Conservation (phyloP, 2,797 vertebrate genomes). For the Muraenolepis orangiensis region DNA sequence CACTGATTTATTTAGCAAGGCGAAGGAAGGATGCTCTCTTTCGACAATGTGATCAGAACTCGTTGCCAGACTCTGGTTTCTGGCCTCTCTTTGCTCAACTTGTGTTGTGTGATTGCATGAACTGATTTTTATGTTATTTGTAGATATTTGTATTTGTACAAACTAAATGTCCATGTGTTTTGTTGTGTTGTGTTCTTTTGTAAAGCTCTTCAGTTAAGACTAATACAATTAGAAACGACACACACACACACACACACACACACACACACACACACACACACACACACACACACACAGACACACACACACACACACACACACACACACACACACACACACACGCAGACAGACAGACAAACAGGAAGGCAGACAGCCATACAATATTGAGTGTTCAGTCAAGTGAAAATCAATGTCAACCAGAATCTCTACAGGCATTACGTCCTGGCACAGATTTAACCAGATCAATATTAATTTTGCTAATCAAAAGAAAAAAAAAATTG, state of each 20-base stretch:
- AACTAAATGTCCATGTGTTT: neutral
- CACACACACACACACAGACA: slow-evolving; percentile 1
- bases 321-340: neutral
- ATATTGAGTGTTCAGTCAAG: neutral
- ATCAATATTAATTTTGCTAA: neutral
- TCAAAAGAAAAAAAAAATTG: neutral
- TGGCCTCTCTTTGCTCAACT: neutral
- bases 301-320: neutral
- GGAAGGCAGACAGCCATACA: slow-evolving; percentile 4
- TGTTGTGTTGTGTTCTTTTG: neutral
- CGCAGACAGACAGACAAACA: neutral
- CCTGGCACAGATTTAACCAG: neutral
- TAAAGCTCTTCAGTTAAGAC: neutral
- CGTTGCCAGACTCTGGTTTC: slow-evolving; percentile 2
- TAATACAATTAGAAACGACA: neutral
- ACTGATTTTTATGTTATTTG: too few relatives aligned
- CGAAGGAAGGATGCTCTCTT: slow-evolving; percentile 62
- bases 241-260: neutral
- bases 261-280: neutral
- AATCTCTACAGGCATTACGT: neutral
- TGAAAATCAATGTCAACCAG: neutral
- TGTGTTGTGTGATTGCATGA: neutral
- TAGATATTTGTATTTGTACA: too few relatives aligned
- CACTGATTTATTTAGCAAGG: slow-evolving; percentile 63
- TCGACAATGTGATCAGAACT: slow-evolving; percentile 58